A percentile compares a stretch with the other conserved stretches of the same genome.
These are phyloP conservation scores for Bhutanitis thaidina DNA, from an alignment of 2,888 invertebrate genomes.

Conservation along the genomic window DNA sequence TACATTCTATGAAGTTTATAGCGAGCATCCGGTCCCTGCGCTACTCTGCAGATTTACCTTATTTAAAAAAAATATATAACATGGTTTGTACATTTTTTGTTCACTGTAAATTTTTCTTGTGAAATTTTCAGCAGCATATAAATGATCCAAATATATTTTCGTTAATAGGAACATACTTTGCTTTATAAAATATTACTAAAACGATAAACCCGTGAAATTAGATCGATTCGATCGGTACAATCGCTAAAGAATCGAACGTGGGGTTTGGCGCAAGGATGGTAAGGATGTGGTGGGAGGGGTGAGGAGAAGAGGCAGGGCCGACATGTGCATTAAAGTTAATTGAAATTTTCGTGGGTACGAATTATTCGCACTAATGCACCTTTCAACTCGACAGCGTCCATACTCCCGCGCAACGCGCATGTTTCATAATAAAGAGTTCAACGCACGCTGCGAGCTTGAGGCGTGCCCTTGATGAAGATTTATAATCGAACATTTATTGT, in stretches of 20 bases:
- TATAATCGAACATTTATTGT: conserved; percentile 29
- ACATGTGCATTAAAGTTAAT: conserved; percentile 70
- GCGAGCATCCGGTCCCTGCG: too few relatives aligned
- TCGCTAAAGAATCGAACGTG: conserved; percentile 56
- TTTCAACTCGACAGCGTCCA: conserved; percentile 47
- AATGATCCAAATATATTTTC: too few relatives aligned
- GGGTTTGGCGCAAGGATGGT: conserved; percentile 20
- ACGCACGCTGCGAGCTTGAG: conserved; percentile 33
- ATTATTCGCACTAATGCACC: conserved; percentile 68
- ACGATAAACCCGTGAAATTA: too few relatives aligned
- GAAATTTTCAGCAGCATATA: too few relatives aligned
- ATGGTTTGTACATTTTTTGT: too few relatives aligned
- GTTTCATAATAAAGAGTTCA: conserved; percentile 40
- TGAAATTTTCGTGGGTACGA: conserved; percentile 70
- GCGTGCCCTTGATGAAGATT: conserved; percentile 38
- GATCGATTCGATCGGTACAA: conserved; percentile 51
- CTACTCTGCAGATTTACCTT: too few relatives aligned
- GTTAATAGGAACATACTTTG: too few relatives aligned
- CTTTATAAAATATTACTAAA: too few relatives aligned
- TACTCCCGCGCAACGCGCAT: conserved; percentile 33
- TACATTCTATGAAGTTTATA: too few relatives aligned
- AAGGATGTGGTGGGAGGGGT: conserved; percentile 26
- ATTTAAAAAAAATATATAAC: too few relatives aligned
- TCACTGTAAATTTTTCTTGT: too few relatives aligned
- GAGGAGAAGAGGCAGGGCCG: conserved; percentile 30